Conservation (phyloP, 1,140 invertebrate genomes). For the Reticulitermes speratus region DNA sequence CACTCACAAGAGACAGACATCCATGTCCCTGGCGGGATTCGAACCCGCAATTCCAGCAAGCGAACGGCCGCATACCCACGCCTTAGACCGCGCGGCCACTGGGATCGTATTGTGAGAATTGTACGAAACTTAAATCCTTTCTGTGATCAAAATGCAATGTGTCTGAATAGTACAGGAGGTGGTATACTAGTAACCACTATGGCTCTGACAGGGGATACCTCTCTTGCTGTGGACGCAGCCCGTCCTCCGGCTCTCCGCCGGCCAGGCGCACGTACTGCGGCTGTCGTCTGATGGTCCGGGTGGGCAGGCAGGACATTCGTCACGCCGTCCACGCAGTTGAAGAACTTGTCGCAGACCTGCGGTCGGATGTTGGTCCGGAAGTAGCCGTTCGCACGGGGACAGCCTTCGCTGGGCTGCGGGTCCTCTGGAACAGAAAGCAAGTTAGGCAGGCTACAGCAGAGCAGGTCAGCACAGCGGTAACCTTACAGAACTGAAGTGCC, state of each 20-base stretch:
- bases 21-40: no score
- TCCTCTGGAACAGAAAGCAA: slow-evolving; percentile 56
- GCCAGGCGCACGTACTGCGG: slow-evolving; percentile 73
- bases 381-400: slow-evolving; percentile 77
- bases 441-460: no score
- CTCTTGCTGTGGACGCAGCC: slow-evolving; percentile 63
- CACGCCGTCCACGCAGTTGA: slow-evolving; percentile 75
- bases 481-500: slow-evolving; percentile 65
- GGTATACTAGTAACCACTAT: no score
- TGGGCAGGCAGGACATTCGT: slow-evolving; percentile 71
- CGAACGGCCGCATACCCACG: no score
- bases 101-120: no score
- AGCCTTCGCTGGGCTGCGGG: slow-evolving; percentile 66
- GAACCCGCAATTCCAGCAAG: no score
- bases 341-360: slow-evolving; percentile 77
- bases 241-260: slow-evolving; percentile 57
- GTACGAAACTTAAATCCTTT: no score
- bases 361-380: slow-evolving; percentile 78
- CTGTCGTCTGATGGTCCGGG: slow-evolving; percentile 73
- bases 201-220: slow-evolving; percentile 46
- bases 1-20: no score
- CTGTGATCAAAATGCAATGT: no score
- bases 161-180: no score
- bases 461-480: no score
- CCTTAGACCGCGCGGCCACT: no score